Evolutionary conservation across 2,888 invertebrate species (phyloP), one percentile per base, ranked within the genome.

Genomic region (Limnephilus lunatus): DNA sequence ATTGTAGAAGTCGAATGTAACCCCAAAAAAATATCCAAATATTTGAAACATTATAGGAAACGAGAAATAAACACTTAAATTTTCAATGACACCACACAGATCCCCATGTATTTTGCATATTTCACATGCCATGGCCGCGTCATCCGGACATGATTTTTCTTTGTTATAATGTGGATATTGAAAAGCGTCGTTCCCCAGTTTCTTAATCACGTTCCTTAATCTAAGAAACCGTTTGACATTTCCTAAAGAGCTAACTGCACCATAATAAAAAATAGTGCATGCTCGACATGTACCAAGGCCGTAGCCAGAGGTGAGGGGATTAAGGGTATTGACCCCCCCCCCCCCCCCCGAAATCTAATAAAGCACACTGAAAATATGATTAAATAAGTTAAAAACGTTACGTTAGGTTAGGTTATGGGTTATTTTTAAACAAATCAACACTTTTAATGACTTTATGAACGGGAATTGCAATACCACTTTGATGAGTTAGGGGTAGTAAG

Each of bases 81-180:
- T 30, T 15, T 87, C 39, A 3, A 90, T 48, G 9, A 90, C n/a
- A 9, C 39, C 48, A 39, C 92, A 92, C 39, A 92, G 15, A 30
- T n/a, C 30, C 80, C 83, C 85, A 35, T 92, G 92, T n/a, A 92
- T 90, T 92, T 90, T 90, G 25, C 90, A 89, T 30, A 91, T 15
- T 88, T 91, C 89, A 25, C 14, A 68, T 53, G 90, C 85, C 35
- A 53, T 19, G 15, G 19, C 11, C 12, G 82, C 90, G 15, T 35
- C 30, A 44, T 90, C 82, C 14, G 5, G 44, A 90, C 90, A 81
- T 1, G 53, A 31, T 12, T 82, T 30, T 39, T 25, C 30, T 44
- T 14, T 44, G 11, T 82, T 4, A 81, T 31, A n/a, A 44, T 30
- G 35, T 25, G 85, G n/a, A 39, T 85, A 53, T 19, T 35, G 11